Evolutionary conservation across 1,140 invertebrate species (phyloP), one percentile per base, ranked within the genome.

Genomic region (Agraylea sexmaculata): DNA sequence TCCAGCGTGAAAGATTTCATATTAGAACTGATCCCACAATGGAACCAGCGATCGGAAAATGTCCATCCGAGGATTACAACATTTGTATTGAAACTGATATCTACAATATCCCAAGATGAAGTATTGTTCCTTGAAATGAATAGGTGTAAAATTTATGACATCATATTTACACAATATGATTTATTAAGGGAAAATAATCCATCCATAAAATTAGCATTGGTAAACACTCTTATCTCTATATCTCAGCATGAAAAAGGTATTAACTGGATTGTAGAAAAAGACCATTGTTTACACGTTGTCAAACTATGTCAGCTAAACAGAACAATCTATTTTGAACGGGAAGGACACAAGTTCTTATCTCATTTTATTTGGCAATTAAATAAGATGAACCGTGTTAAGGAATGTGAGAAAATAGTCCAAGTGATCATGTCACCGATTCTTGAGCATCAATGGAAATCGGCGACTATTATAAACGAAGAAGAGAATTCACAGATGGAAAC

Each of bases 271-370:
- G 58, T 68, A 16, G 45, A 67, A 30, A 62, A 59, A 42, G 58
- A 68, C 49, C 45, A 54, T 4, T 80, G 75, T 75, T 55, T 51
- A 17, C 51, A 70, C 33, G 57, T 75, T 3, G 54, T 78, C 2
- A 62, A 66, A 29, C 70, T 68, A 38, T 70, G 65, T 36, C 68
- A 74, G 37, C 53, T 60, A 32, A 71, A 72, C 58, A 69, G 76
- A 23, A 78, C 75, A 5, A 51, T 78, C 44, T 79, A 78, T 45
- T 68, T 78, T n/a, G 69, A 69, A 0, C 60, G 68, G 13, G 71
- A 74, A 43, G 70, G 71, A 5, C 64, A 71, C 21, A 59, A 62
- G 19, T 68, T 77, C 45, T 51, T 78, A 1, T 69, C 62, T 27
- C 51, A 59, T 13, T 56, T 77, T 40, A 45, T 77, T 4, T 57